A percentile compares a stretch with the other conserved stretches of the same genome.
phyloP scores from a whole-genome alignment of 2,888 invertebrate genomes.

The Metallyticus violacea region DNA sequence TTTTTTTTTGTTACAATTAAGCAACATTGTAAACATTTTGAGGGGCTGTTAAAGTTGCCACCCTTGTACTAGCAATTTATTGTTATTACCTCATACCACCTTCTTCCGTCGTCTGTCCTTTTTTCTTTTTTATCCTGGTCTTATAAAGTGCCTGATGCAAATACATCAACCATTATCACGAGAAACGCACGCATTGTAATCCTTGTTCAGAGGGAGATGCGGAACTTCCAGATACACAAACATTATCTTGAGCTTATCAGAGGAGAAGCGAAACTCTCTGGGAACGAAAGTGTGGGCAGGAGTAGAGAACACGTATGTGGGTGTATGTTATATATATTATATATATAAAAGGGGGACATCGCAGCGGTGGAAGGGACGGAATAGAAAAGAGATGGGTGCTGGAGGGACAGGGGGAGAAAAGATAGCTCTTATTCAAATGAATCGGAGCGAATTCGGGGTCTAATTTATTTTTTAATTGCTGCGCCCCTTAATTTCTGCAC shows the following conservation, averaged over 20 bases:
- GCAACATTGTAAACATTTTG: too few species aligned
- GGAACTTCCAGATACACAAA: background rate
- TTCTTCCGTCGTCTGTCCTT: too few species aligned
- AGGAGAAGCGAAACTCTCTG: slow-evolving; percentile 16
- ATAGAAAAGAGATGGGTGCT: background rate
- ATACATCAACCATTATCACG: too few species aligned
- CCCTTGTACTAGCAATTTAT: too few species aligned
- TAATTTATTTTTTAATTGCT: slow-evolving; percentile 33
- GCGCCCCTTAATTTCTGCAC: slow-evolving; percentile 27
- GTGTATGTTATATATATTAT: background rate
- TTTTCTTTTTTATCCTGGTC: too few species aligned
- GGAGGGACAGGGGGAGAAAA: slow-evolving; percentile 4
- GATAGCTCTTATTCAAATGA: slow-evolving; percentile 26
- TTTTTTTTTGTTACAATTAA: too few species aligned
- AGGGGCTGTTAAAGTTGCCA: too few species aligned
- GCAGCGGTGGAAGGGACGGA: background rate
- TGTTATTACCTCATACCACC: too few species aligned
- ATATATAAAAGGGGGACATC: background rate
- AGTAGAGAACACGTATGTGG: slow-evolving; percentile 44
- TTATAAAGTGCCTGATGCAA: too few species aligned
- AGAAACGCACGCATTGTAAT: too few species aligned
- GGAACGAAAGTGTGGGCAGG: slow-evolving; percentile 20
- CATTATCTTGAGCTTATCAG: slow-evolving; percentile 13
- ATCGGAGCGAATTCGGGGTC: slow-evolving; percentile 24
- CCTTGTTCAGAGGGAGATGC: too few species aligned